Base-by-base conservation (phyloP, 2,113 vertebrate genomes). In the Psettodes erumei region DNA sequence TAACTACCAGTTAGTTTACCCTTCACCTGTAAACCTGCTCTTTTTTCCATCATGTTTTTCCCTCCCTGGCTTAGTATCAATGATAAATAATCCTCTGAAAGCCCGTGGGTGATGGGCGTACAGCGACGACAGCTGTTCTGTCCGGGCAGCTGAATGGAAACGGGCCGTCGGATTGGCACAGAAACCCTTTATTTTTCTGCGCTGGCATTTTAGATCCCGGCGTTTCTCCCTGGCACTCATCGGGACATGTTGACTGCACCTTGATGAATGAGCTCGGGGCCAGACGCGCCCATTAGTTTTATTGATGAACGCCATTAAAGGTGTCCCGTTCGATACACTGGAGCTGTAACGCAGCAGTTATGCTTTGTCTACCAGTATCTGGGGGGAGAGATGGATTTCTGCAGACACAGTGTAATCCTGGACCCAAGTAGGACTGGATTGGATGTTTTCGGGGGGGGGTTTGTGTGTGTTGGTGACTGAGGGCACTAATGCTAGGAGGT, bases 401-500 rank as follows among this genome's bases (percentile, higher is more conserved):
- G 79, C 79, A 77, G 51, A 76, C 55, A 63, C 60, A 0, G 43
- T 53, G 50, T 88, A 88, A 90, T 89, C 85, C 85, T 70, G 79
- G 83, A 85, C 60, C 62, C 37, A 33, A 50, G 50, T 48, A 65
- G 42, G 59, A 3, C 67, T 68, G 64, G 70, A 77, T 75, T n/a
- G n/a, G n/a, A n/a, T n/a, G n/a, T n/a, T n/a, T n/a, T n/a, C n/a
- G 56, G 63, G 19, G 12, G 67, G 21, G 32, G 40, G 58, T 30
- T 15, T 59, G 12, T 56, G 27, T 53, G 45, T 43, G 43, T 62
- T 62, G 25, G 69, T 48, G 58, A 28, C 62, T 30, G 75, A 35
- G 50, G 48, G 43, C 43, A 55, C 47, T 83, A 86, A 84, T 71
- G 64, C 45, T 53, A 33, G 38, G 58, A 55, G 77, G 69, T 84